Evolutionary conservation across 2,113 vertebrate species (phyloP).

Genomic region (Anhinga rufa): DNA sequence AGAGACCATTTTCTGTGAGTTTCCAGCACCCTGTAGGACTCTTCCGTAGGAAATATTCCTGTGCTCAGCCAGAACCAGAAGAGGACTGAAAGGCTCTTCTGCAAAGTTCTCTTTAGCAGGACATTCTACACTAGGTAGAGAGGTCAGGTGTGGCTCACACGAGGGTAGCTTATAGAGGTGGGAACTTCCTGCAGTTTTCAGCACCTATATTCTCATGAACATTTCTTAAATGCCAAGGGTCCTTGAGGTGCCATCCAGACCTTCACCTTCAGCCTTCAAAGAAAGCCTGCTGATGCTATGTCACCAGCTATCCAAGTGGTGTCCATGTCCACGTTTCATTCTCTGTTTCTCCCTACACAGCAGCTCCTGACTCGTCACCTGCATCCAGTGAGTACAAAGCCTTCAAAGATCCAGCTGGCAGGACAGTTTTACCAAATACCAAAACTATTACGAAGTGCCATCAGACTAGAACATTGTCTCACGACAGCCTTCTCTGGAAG

Average conservation of each 20-base stretch:
- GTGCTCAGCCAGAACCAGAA: background rate
- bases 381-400: background rate
- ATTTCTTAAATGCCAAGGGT: background rate
- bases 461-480: background rate
- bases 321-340: background rate
- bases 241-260: background rate
- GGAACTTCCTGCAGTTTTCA: background rate
- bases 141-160: background rate
- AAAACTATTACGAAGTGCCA: background rate
- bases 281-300: background rate
- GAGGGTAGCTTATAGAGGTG: background rate
- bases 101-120: background rate
- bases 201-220: background rate
- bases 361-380: background rate
- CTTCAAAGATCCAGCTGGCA: background rate
- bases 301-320: background rate
- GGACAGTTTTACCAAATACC: background rate
- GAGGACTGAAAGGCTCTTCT: background rate
- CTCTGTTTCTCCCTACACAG: background rate
- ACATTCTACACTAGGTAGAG: background rate
- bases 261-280: background rate
- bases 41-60: background rate
- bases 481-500: background rate
- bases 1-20: background rate
- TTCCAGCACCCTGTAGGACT: background rate